Evolutionary conservation across 2,888 invertebrate genomes (phyloP).

Genomic region (Trichacis sp.): DNA sequence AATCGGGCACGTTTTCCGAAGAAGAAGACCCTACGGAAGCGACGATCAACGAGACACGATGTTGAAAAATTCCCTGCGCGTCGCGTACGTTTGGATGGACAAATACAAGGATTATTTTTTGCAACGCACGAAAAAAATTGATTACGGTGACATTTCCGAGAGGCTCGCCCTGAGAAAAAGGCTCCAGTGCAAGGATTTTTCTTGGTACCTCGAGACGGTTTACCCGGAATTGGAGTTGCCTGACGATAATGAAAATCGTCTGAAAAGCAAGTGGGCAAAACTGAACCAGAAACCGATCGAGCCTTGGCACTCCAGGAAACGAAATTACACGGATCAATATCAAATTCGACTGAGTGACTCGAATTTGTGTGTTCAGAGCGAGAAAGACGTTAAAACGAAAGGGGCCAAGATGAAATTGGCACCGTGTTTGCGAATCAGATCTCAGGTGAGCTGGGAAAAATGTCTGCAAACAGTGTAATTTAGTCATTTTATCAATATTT

Average conservation of each 20-base stretch:
- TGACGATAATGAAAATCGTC: slow-evolving; percentile 71
- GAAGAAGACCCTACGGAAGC: slow-evolving; percentile 91
- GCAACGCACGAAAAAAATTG: slow-evolving; percentile 74
- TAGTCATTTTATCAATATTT: no score
- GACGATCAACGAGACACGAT: slow-evolving; percentile 87
- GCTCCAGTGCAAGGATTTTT: slow-evolving; percentile 84
- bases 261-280: slow-evolving; percentile 74
- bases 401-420: slow-evolving; percentile 78
- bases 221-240: slow-evolving; percentile 85
- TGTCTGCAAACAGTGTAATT: no score
- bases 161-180: slow-evolving; percentile 78
- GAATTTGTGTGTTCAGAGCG: slow-evolving; percentile 83
- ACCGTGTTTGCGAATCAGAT: slow-evolving; percentile 77
- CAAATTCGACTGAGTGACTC: slow-evolving; percentile 81
- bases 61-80: slow-evolving; percentile 89
- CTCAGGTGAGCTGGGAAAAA: slow-evolving; percentile 78
- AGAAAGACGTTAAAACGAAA: slow-evolving; percentile 82
- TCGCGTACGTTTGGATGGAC: slow-evolving; percentile 98
- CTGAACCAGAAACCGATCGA: slow-evolving; percentile 78
- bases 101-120: slow-evolving; percentile 89
- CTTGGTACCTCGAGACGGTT: slow-evolving; percentile 88
- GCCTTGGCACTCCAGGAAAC: slow-evolving; percentile 86
- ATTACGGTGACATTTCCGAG: slow-evolving; percentile 85
- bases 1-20: slow-evolving; percentile 95
- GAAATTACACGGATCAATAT: slow-evolving; percentile 80